phyloP scores from a whole-genome alignment of 2,888 invertebrate species.

The Portevinia maculata region DNA sequence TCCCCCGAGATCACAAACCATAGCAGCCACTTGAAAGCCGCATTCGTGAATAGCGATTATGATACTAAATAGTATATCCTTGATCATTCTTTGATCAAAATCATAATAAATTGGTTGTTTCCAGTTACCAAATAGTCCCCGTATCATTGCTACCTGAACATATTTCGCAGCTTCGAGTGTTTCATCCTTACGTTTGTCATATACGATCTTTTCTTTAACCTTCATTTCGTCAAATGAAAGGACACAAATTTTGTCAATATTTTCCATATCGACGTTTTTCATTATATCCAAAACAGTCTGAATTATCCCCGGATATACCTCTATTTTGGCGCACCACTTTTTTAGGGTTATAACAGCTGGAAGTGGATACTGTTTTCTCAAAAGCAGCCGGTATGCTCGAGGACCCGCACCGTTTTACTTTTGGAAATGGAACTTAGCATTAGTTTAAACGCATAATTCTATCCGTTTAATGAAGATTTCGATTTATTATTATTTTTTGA shows the following conservation, averaged over 20 bases:
- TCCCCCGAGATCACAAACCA: constrained; percentile 49
- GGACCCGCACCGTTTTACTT: too few species aligned
- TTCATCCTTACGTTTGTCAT: constrained; percentile 20
- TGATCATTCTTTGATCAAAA: constrained; percentile 33
- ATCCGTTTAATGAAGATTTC: too few species aligned
- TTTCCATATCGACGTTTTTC: constrained; percentile 12
- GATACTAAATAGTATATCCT: constrained; percentile 4
- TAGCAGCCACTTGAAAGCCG: constrained; percentile 34
- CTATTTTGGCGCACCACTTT: constrained; percentile 25
- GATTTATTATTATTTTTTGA: too few species aligned
- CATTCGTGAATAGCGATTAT: too few species aligned
- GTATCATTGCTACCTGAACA: too few species aligned
- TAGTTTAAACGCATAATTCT: too few species aligned
- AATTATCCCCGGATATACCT: constrained; percentile 16
- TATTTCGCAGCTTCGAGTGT: too few species aligned
- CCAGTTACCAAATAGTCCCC: constrained; percentile 19
- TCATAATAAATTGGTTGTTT: constrained; percentile 59
- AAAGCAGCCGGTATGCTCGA: constrained; percentile 23
- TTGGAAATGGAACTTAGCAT: too few species aligned
- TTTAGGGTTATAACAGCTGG: constrained; percentile 18
- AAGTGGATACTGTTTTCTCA: constrained; percentile 16
- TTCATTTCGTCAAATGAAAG: constrained; percentile 68
- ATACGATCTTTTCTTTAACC: constrained; percentile 47
- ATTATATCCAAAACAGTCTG: constrained; percentile 8
- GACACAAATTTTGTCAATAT: constrained; percentile 39